A percentile compares a stretch with the other conserved stretches of the same genome.
These are phyloP conservation scores for Anthoptus insignis DNA, from an alignment of 2,888 invertebrate species.

Conservation along the genomic window DNA sequence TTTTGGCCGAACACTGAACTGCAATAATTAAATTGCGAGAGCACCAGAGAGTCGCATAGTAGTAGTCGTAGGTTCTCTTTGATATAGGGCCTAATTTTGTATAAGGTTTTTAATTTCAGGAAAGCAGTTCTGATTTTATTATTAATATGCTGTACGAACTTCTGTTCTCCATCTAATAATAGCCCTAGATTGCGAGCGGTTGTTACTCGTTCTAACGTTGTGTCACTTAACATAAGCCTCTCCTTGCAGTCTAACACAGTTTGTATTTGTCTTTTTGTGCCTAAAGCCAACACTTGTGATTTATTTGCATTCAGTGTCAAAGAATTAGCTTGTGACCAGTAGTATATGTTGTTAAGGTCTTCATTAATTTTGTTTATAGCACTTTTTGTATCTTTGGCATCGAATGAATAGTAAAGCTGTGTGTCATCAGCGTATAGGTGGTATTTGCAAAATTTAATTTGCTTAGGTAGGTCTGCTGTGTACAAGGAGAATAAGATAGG, in stretches of 20 bases:
- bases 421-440: no score
- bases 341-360: not conserved
- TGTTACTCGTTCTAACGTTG: not conserved
- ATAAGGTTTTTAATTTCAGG: constrained; percentile 13
- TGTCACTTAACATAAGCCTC: not conserved
- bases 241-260: not conserved
- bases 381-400: no score
- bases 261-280: not conserved
- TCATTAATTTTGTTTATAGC: no score
- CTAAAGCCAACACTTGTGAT: not conserved
- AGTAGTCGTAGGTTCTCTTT: constrained; percentile 1
- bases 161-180: constrained; percentile 11
- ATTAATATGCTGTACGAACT: constrained; percentile 12
- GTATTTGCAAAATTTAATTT: no score
- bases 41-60: not conserved
- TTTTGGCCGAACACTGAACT: not conserved
- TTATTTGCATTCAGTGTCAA: not conserved
- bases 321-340: not conserved
- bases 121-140: constrained; percentile 10
- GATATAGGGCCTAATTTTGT: constrained; percentile 17
- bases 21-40: not conserved
- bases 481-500: no score
- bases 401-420: no score
- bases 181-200: not conserved
- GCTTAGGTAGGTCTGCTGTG: no score